Base-by-base conservation (phyloP, 2,888 invertebrate species). In the Polyommatus iphigenia region DNA sequence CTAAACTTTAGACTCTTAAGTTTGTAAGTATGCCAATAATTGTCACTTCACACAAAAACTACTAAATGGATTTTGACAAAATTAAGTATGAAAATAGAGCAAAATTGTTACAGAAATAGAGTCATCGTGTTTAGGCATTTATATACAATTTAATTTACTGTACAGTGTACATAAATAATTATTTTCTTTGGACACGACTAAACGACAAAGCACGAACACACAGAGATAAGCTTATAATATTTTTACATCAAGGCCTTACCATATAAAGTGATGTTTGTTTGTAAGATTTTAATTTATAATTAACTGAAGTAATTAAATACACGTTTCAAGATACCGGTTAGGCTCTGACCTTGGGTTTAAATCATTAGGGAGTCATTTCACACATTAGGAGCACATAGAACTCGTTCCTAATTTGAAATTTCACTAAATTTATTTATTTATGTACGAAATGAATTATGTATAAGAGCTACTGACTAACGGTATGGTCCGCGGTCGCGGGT, bases 341-440 rank as follows among this genome's bases (percentile, higher is more conserved):
- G 18, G 29, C 75, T 75, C 75, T 75, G 73, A 73, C 20, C 75
- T 54, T 18, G 18, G 29, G 67, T 24, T 73, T 50, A 24, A 46
- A 50, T 73, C 32, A 75, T 75, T 75, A 75, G 75, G 75, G 7
- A 75, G 50, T 54, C 46, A 73, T 73, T 75, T 75, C 75, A 75
- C 75, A 75, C 75, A 54, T 29, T 54, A 32, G 29, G 50, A 73
- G 50, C 20, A 24, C 24, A 46, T 41, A 24, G 4, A 73, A 54
- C 75, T 75, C 15, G 75, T 75, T 75, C 54, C 67, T 67, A 32
- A 29, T 32, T 67, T 67, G 6, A 29, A 32, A 29, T 32, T 67
- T 67, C 15, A 29, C 29, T 29, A 67, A 62, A 62, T 62, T 24
- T 62, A 62, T 62, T 62, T 62, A 62, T 62, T 62, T 62, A 62